A percentile compares a stretch with the other conserved stretches of the same genome.
phyloP scores from a whole-genome alignment of 2,888 invertebrate genomes.

The Dascillus cervinus region DNA sequence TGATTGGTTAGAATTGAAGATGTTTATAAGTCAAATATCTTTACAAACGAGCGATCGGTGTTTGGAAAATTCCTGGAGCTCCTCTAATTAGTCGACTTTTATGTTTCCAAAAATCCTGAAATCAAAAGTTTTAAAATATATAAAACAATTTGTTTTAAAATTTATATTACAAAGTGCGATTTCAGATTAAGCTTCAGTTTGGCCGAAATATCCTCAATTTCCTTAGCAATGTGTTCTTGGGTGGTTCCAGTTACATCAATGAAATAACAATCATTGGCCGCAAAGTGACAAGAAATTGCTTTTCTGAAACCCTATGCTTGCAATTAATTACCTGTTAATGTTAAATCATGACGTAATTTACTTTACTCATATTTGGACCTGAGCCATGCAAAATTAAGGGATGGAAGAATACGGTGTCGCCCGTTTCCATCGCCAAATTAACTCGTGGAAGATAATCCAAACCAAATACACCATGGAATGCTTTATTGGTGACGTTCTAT shows the following conservation, averaged over 20 bases:
- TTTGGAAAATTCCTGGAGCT: background rate
- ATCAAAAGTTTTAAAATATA: background rate
- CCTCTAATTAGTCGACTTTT: conserved; percentile 2
- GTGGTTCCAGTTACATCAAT: conserved; percentile 59
- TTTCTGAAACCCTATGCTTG: conserved; percentile 58
- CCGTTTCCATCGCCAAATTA: conserved; percentile 70
- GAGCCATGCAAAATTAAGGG: conserved; percentile 82
- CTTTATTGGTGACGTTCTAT: conserved; percentile 49
- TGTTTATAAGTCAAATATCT: no score
- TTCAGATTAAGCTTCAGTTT: conserved; percentile 33
- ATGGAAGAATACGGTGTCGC: conserved; percentile 85
- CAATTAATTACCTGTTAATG: background rate
- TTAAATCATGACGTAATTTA: conserved; percentile 24
- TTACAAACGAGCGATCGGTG: background rate
- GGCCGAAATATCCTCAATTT: conserved; percentile 46
- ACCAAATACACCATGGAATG: conserved; percentile 60
- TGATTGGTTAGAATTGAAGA: no score
- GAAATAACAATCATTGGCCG: conserved; percentile 60
- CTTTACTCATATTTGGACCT: conserved; percentile 66
- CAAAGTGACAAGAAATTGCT: conserved; percentile 80
- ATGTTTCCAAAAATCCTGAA: conserved; percentile 1
- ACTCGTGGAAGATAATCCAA: conserved; percentile 45
- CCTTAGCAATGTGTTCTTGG: conserved; percentile 55
- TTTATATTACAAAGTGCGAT: conserved; percentile 41
- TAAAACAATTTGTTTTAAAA: no score